Percentiles rank a stretch among this genome's conserved stretches.
Conservation (phyloP, 2,888 invertebrate genomes). For the Metopia argyrocephala region DNA sequence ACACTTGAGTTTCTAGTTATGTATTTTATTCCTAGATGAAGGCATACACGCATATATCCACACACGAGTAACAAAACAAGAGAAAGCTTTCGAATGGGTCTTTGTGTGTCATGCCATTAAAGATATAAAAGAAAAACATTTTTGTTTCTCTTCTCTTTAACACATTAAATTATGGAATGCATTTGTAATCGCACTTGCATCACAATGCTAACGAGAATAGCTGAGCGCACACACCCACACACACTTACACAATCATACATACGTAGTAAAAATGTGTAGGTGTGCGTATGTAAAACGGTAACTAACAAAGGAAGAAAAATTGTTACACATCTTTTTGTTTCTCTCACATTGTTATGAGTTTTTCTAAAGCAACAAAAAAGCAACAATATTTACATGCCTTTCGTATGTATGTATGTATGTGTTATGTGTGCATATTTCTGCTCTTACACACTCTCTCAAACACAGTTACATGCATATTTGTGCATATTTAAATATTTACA, state of each 20-base stretch:
- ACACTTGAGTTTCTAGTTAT: no score
- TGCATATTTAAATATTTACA: neutral
- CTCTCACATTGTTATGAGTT: neutral
- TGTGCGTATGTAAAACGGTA: neutral
- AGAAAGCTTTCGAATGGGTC: neutral
- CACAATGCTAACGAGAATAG: neutral
- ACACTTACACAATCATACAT: no score
- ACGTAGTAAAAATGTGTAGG: no score
- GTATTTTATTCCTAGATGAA: no score
- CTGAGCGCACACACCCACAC: neutral
- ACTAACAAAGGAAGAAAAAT: neutral
- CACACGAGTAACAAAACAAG: no score
- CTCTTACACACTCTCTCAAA: neutral
- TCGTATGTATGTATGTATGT: neutral
- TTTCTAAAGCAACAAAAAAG: neutral
- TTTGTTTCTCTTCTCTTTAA: neutral
- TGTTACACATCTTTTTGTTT: neutral
- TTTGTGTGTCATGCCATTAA: neutral
- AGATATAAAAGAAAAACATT: neutral
- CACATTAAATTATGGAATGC: neutral
- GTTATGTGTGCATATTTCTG: no score
- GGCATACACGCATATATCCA: no score
- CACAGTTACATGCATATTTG: neutral
- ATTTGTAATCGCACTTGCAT: neutral
- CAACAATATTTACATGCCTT: neutral